These are phyloP conservation scores for Julus scandinavius DNA, from an alignment of 2,888 invertebrate genomes.

Conservation along the genomic window DNA sequence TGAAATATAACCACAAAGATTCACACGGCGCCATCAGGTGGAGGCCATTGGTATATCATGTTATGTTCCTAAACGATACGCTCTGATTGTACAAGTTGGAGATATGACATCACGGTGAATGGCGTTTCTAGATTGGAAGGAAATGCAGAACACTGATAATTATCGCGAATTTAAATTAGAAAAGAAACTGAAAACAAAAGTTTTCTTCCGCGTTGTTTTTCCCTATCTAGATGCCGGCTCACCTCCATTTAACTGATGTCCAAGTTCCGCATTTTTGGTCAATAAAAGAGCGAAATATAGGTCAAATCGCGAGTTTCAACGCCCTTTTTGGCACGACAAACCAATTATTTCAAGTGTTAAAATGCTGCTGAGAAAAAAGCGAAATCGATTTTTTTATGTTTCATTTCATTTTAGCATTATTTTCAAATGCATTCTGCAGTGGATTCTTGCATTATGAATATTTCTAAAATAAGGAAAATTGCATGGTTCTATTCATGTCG, in stretches of 20 bases:
- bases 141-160: not conserved
- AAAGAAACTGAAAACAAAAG: conserved; percentile 2
- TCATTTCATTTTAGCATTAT: not conserved
- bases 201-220: not conserved
- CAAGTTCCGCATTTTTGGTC: conserved; percentile 18
- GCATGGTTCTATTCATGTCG: too few relatives aligned
- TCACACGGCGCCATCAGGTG: not conserved
- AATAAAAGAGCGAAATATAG: conserved; percentile 10
- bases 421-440: too few relatives aligned
- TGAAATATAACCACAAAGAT: not conserved
- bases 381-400: not conserved
- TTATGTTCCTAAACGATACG: not conserved
- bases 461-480: too few relatives aligned
- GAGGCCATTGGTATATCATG: not conserved
- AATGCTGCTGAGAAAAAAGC: not conserved
- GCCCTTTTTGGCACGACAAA: not conserved
- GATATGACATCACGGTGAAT: not conserved
- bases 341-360: conserved; percentile 10
- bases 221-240: not conserved
- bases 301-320: not conserved
- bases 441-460: too few relatives aligned
- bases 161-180: conserved; percentile 1
- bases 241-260: not conserved
- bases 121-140: not conserved
- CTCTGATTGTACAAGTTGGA: not conserved